A percentile compares a stretch with the other conserved stretches of the same genome.
phyloP scores from a whole-genome alignment of 2,888 invertebrate species.

The Synanthedon andrenaeformis region DNA sequence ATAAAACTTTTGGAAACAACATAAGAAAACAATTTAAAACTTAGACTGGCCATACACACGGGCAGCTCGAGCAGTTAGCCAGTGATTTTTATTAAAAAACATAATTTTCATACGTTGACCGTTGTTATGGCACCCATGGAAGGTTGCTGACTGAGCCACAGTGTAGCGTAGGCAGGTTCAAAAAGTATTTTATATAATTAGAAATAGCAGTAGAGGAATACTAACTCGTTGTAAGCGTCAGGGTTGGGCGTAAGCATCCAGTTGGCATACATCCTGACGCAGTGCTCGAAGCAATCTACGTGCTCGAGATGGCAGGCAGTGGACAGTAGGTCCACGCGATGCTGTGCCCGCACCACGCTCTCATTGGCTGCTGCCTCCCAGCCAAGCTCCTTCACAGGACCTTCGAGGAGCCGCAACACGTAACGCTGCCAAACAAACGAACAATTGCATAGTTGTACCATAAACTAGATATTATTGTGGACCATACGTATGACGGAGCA shows the following conservation, averaged over 20 bases:
- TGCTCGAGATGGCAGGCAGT: conserved; percentile 84
- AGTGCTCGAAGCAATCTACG: conserved; percentile 79
- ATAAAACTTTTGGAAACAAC: too few species aligned
- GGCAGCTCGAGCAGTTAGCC: too few species aligned
- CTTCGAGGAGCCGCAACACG: conserved; percentile 73
- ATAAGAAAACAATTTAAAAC: not conserved
- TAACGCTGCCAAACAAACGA: conserved; percentile 69
- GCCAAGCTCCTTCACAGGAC: conserved; percentile 77
- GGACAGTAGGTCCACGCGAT: conserved; percentile 77
- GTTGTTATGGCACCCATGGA: too few species aligned
- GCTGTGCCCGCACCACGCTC: conserved; percentile 77
- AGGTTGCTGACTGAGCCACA: too few species aligned
- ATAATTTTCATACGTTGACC: too few species aligned
- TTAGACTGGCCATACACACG: too few species aligned
- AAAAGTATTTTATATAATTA: too few species aligned
- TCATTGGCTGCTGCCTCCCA: conserved; percentile 74
- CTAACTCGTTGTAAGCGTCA: conserved; percentile 80
- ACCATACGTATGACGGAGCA: too few species aligned
- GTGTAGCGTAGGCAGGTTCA: too few species aligned
- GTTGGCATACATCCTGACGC: conserved; percentile 77
- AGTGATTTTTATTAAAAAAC: too few species aligned
- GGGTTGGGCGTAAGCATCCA: conserved; percentile 82
- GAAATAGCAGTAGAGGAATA: conserved; percentile 6
- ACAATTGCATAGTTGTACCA: not conserved
- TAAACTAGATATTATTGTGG: too few species aligned